Evolutionary conservation across 2,113 vertebrate genomes (phyloP), one percentile per base, ranked within the genome.

Genomic region (Elaphurus davidianus): DNA sequence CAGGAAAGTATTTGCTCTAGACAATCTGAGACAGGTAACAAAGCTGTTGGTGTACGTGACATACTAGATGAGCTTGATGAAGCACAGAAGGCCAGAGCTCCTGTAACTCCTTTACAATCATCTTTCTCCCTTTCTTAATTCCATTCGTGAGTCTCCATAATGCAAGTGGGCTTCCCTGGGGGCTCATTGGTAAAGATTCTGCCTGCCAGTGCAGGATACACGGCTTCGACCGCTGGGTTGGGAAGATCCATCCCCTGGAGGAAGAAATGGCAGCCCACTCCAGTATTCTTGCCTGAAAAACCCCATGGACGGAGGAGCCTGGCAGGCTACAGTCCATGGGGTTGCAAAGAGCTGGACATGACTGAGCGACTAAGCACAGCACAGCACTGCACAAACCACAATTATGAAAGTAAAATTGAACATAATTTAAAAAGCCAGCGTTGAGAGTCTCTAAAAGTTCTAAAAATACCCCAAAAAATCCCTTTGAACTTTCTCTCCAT

Each of bases 401-500:
- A 50, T 10, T 83, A 86, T 25, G 36, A 33, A 87, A 64, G 55
- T n/a, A 67, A 97, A 96, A 90, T 28, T 27, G 27, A 94, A 93
- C 28, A 60, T 57, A 91, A 96, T 14, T 45, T 55, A 62, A 95
- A 97, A 91, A 52, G 25, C 21, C 30, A 78, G n/a, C 23, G 21
- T 62, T 40, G 4, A 17, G 9, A 93, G 36, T 89, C 55, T 86
- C n/a, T 86, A 50, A 64, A 97, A 90, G 17, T 82, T 97, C 40
- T 85, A 40, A 87, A 97, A 89, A 86, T 89, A 91, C 27, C 64
- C 16, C 0, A 0, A 43, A n/a, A 76, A 45, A 21, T 4, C 10
- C n/a, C 28, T 97, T 87, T n/a, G 64, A 19, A 87, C 50, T 85
- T 92, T 94, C 36, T 83, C 21, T 79, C 40, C 7, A 87, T 91